Evolutionary conservation across 2,797 vertebrate species (phyloP), one percentile per base, ranked within the genome.

Genomic region (Argyrosomus regius): DNA sequence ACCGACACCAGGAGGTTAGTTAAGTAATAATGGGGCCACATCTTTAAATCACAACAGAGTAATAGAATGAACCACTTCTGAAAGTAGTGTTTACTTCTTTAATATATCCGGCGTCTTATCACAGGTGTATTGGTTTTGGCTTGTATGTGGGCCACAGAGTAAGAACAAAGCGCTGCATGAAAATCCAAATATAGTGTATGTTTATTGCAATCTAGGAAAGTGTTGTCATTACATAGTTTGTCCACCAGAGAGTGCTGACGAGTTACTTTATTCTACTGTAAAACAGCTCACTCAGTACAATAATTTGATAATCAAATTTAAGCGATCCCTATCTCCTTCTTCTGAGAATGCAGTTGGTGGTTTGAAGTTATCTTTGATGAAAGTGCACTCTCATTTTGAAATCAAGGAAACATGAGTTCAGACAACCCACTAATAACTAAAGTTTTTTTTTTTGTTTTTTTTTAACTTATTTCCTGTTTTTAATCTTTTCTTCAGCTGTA

Each of bases 1-100:
- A 98, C 91, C 75, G 98, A 85, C 98, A 99, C 84, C 98, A 99
- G 92, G 98, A 99, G 96, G 98, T 98, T 24, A 87, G 94, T 91
- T 53, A 26, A 48, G 49, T 72, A 74, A 64, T 67, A 57, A 71
- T 26, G 5, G 6, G 12, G 2, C 54, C 8, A 13, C 5, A 0
- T 24, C 16, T 61, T 66, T 57, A 9, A 56, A 39, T 41, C 35
- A 1, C 18, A 67, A 22, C 2, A n/a, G 14, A 65, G 24, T n/a
- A 56, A 67, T 7, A 14, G 11, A 74, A 43, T 2, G 0, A 72
- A 39, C 8, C 8, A 17, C 20, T 24, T 46, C 0, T 6, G 35
- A 35, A 8, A 39, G 35, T 9, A 39, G 35, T 39, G 35, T 39
- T 39, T 39, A 9, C 8, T 39, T 8, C 35, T 39, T 39, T 39